Conservation (phyloP, 2,113 vertebrate species). For the Mola mola region DNA sequence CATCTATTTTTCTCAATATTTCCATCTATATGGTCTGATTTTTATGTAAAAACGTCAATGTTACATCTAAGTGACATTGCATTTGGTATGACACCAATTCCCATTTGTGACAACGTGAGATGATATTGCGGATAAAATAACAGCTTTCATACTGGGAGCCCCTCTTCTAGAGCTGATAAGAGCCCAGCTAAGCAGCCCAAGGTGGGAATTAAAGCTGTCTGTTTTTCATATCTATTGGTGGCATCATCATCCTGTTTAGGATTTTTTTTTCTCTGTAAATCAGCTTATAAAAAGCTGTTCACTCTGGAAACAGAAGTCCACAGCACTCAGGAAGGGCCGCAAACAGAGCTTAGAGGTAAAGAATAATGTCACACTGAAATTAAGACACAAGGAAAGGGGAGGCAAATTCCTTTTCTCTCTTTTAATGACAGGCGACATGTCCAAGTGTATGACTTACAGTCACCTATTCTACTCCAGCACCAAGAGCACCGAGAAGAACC, state of each 20-base stretch:
- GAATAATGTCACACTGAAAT: conserved; percentile 13
- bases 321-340: conserved; percentile 5
- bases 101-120: conserved; percentile 21
- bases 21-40: neutral
- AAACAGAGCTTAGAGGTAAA: conserved; percentile 21
- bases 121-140: conserved; percentile 24
- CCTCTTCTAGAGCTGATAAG: conserved; percentile 59
- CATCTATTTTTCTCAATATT: neutral
- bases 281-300: conserved; percentile 61
- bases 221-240: conserved; percentile 68
- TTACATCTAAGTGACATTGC: neutral
- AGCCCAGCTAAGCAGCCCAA: conserved; percentile 62
- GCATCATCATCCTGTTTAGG: conserved; percentile 65
- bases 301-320: conserved; percentile 47
- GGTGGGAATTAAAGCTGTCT: conserved; percentile 72
- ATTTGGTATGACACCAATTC: conserved; percentile 12
- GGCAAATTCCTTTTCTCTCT: neutral
- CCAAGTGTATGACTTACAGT: too few relatives aligned
- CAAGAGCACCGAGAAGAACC: too few relatives aligned
- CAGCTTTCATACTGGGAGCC: conserved; percentile 14
- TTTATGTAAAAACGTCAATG: neutral
- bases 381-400: conserved; percentile 14
- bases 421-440: too few relatives aligned
- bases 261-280: conserved; percentile 55
- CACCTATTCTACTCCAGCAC: too few relatives aligned